Conservation (phyloP, 2,888 invertebrate genomes). For the Oscheius sp. region DNA sequence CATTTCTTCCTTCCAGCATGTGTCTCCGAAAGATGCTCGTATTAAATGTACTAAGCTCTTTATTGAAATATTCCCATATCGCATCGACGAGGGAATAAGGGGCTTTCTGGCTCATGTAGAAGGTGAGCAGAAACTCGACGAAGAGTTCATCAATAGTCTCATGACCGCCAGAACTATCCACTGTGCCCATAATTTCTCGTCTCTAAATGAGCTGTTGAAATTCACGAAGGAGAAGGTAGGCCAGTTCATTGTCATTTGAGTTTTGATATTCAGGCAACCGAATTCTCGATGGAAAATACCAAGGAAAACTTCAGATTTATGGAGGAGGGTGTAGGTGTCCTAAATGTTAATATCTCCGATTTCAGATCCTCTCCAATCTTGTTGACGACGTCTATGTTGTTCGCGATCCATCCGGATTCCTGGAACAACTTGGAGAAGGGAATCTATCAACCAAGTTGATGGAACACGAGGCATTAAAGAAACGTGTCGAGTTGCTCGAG, state of each 20-base stretch:
- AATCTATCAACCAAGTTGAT: not conserved
- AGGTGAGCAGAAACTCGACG: too few species aligned
- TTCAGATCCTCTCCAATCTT: not conserved
- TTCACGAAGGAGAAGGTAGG: not conserved
- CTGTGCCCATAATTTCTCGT: not conserved
- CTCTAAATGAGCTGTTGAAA: not conserved
- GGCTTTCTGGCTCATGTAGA: too few species aligned
- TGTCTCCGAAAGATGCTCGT: constrained; percentile 13
- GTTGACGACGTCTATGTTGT: constrained; percentile 12
- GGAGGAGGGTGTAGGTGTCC: too few species aligned
- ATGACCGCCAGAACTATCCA: not conserved
- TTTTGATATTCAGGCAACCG: not conserved
- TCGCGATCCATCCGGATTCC: too few species aligned
- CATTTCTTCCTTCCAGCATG: not conserved
- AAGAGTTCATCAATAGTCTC: not conserved
- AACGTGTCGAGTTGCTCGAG: not conserved
- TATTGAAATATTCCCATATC: constrained; percentile 1
- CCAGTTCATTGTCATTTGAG: too few species aligned
- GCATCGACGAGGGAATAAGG: too few species aligned
- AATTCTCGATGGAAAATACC: not conserved
- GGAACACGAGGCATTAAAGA: not conserved
- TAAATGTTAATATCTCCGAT: too few species aligned
- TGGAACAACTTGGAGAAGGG: too few species aligned
- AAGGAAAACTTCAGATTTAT: too few species aligned
- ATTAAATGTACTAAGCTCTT: too few species aligned